phyloP scores from a whole-genome alignment of 2,888 invertebrate species.

The Cartodere bifasciata region DNA sequence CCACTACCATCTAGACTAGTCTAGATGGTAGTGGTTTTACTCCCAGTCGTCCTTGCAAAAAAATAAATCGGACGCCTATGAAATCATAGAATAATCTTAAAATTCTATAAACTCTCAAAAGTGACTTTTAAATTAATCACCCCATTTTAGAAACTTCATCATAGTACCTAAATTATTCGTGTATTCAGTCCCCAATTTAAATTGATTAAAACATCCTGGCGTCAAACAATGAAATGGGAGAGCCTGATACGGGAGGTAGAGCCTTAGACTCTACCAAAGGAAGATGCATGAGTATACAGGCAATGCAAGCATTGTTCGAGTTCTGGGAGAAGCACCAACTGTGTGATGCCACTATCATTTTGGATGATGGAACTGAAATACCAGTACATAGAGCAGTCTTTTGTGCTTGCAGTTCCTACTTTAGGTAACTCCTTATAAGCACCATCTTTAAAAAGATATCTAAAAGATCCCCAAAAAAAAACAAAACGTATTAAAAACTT shows the following conservation, averaged over 20 bases:
- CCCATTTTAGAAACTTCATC: slow-evolving; percentile 19
- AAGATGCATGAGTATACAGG: slow-evolving; percentile 69
- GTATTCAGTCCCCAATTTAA: slow-evolving; percentile 17
- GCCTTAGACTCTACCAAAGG: slow-evolving; percentile 36
- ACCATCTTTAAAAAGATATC: too few species aligned
- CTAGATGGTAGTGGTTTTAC: too few species aligned
- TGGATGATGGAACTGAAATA: slow-evolving; percentile 70
- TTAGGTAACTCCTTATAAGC: too few species aligned
- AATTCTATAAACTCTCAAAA: slow-evolving; percentile 17
- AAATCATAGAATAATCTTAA: too few species aligned
- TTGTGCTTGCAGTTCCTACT: slow-evolving; percentile 82
- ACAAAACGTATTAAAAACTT: too few species aligned
- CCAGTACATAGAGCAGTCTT: slow-evolving; percentile 78
- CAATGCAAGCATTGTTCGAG: slow-evolving; percentile 74
- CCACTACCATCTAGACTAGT: too few species aligned
- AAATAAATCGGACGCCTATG: too few species aligned
- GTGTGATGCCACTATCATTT: slow-evolving; percentile 73
- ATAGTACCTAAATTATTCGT: slow-evolving; percentile 22
- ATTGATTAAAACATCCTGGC: slow-evolving; percentile 20
- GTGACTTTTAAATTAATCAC: slow-evolving; percentile 24
- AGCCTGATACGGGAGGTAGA: slow-evolving; percentile 23
- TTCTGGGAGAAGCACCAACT: slow-evolving; percentile 70
- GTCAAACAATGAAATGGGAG: slow-evolving; percentile 28
- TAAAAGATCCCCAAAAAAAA: too few species aligned
- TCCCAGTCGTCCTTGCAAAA: too few species aligned